Evolutionary conservation across 1,140 invertebrate species (phyloP).

Genomic region (Drosophila repleta): DNA sequence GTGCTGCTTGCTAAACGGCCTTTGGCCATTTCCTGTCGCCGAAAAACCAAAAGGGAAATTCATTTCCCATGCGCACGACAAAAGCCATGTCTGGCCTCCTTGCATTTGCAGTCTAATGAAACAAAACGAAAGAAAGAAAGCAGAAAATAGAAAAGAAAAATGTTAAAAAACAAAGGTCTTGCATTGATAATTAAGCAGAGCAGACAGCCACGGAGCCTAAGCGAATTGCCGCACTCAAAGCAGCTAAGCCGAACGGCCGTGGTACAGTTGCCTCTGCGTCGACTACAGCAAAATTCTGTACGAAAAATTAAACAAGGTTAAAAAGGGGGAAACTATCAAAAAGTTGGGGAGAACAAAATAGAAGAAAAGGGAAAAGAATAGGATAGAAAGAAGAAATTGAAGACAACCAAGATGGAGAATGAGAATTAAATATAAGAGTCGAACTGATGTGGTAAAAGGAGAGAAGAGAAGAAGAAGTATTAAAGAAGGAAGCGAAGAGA

Average conservation of each 20-base stretch:
- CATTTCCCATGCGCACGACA: conserved; percentile 73
- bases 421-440: no score
- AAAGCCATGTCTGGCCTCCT: conserved; percentile 62
- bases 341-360: not conserved
- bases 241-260: conserved; percentile 12
- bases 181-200: conserved; percentile 77
- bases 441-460: no score
- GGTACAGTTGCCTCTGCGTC: not conserved
- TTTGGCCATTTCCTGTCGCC: conserved; percentile 73
- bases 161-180: conserved; percentile 50
- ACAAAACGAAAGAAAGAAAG: conserved; percentile 50
- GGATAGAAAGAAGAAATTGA: no score
- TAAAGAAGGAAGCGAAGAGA: no score
- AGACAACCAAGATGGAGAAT: no score
- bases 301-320: not conserved
- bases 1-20: conserved; percentile 17
- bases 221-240: conserved; percentile 20
- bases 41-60: conserved; percentile 58
- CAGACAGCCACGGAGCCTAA: conserved; percentile 31
- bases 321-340: not conserved
- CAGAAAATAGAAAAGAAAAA: conserved; percentile 51
- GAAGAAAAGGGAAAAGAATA: no score
- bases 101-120: conserved; percentile 49
- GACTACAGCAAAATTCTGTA: not conserved
- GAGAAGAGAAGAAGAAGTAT: no score